Evolutionary conservation across 1,140 invertebrate genomes (phyloP).

Genomic region (Berghia stephanieae): DNA sequence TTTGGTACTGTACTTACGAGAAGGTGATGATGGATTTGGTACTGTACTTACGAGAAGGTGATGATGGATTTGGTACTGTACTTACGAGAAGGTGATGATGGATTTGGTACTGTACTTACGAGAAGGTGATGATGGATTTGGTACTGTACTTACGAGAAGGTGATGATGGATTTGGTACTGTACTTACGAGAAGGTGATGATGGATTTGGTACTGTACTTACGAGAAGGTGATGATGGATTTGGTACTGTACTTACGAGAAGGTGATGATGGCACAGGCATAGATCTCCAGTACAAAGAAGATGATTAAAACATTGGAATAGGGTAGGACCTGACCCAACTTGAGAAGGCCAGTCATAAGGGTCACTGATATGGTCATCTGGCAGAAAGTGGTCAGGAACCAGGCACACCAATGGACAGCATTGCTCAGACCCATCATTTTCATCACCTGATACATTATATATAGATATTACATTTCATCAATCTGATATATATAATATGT

Average conservation of each 20-base stretch:
- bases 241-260: constrained; percentile 64
- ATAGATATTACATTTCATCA: no score
- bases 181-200: neutral
- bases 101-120: neutral
- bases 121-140: neutral
- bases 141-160: neutral
- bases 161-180: neutral
- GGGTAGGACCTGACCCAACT: constrained; percentile 70
- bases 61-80: no score
- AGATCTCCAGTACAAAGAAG: constrained; percentile 70
- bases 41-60: no score
- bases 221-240: constrained; percentile 66
- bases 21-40: no score
- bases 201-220: neutral
- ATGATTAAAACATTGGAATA: constrained; percentile 69
- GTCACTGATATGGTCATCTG: constrained; percentile 70
- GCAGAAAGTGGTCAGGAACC: constrained; percentile 73
- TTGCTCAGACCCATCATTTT: constrained; percentile 74
- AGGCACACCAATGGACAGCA: constrained; percentile 73
- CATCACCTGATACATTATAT: constrained; percentile 69
- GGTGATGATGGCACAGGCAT: constrained; percentile 70
- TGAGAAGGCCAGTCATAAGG: constrained; percentile 69
- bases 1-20: no score
- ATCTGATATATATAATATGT: no score
- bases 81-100: neutral